Evolutionary conservation across 2,113 vertebrate genomes (phyloP), one percentile per base, ranked within the genome.

Genomic region (Triplophysa dalaica): DNA sequence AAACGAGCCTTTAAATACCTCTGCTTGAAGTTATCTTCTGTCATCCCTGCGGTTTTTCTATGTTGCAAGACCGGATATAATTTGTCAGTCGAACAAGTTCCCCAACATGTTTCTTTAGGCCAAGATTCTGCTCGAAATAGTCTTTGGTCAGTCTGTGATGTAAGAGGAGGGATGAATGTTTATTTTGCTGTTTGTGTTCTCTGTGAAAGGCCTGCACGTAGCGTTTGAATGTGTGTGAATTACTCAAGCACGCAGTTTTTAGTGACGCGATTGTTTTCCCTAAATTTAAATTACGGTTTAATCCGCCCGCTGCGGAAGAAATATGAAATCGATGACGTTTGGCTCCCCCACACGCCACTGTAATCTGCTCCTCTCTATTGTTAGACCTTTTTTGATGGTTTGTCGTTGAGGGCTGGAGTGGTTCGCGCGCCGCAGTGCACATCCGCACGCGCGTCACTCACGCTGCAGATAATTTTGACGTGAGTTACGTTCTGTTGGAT

Each of bases 41-140:
- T 60, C 17, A 29, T 19, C 50, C 11, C 43, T 75, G 16, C 26
- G 73, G 41, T 75, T 9, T 64, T 22, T 60, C 19, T 75, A 75
- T 75, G 73, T 75, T 75, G 73, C 43, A 75, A 33, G 61, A 64
- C 73, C 64, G 43, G 73, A 75, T 75, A 41, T 33, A 12, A 52
- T 64, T 29, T 29, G 16, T 74, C n/a, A 61, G 50, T 21, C 0
- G 11, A 74, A 61, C 70, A 45, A 61, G 56, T 75, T 75, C 60
- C 43, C 24, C 60, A 50, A 29, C 61, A 33, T 24, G 54, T 62
- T 79, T 63, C 56, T 70, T 21, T 75, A 3, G 14, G 43, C 43
- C 64, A 48, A 52, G 22, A 64, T 75, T 8, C 5, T 33, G 10
- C 4, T 74, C 17, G 41, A 45, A 61, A 61, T 61, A 24, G 14